Evolutionary conservation across 2,888 invertebrate species (phyloP).

Genomic region (Flexamia atlantica): DNA sequence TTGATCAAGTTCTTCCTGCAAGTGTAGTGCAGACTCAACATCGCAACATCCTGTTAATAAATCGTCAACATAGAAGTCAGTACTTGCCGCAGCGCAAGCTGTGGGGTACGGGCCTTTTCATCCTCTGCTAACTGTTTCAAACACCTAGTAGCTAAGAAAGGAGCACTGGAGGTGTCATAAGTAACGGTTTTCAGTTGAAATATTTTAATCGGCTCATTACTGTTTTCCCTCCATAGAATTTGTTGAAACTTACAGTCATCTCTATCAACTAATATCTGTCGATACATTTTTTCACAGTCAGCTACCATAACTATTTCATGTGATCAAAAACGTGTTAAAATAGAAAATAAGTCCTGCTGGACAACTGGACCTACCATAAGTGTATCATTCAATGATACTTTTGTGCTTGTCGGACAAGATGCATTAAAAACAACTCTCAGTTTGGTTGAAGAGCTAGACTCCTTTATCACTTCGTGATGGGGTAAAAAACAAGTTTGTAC

Average conservation of each 20-base stretch:
- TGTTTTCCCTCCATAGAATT: neutral
- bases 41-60: neutral
- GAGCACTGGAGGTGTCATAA: neutral
- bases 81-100: neutral
- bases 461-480: neutral
- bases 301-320: neutral
- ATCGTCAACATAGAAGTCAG: conserved; percentile 1
- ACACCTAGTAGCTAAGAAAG: neutral
- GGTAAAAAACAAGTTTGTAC: neutral
- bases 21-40: neutral
- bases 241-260: neutral
- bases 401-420: neutral
- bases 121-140: neutral
- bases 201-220: neutral
- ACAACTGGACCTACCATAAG: neutral
- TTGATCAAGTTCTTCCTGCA: neutral
- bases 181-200: neutral
- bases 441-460: neutral
- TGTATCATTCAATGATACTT: neutral
- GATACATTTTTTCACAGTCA: neutral
- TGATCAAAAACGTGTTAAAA: neutral
- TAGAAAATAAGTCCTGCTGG: neutral
- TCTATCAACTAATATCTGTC: neutral
- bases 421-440: conserved; percentile 4
- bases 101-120: neutral